Conservation (phyloP, 2,113 vertebrate species). For the Datnioides undecimradiatus region DNA sequence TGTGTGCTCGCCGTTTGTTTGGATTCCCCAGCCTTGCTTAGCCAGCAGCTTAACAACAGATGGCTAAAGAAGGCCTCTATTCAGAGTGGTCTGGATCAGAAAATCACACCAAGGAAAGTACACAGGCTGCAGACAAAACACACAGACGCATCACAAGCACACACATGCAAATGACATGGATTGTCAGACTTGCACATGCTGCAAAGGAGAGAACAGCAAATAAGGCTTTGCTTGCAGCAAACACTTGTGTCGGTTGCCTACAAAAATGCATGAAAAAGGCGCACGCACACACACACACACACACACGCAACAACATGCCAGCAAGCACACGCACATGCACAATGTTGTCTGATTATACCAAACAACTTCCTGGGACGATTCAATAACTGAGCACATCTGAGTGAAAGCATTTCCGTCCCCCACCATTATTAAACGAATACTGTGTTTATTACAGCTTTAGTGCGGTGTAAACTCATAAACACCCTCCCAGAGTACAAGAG, state of each 20-base stretch:
- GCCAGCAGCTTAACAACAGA: conserved; percentile 96
- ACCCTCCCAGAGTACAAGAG: conserved; percentile 95
- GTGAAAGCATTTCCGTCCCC: conserved; percentile 88
- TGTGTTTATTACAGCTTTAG: conserved; percentile 97
- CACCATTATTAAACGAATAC: conserved; percentile 93
- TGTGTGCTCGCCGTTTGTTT: conserved; percentile 92
- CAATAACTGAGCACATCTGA: conserved; percentile 88
- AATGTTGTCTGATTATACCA: conserved; percentile 54
- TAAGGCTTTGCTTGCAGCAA: conserved; percentile 47
- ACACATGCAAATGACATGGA: conserved; percentile 72
- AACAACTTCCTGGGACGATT: conserved; percentile 85
- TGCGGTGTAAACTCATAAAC: conserved; percentile 99
- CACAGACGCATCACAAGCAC: conserved; percentile 61
- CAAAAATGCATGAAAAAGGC: conserved; percentile 34
- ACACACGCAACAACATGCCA: conserved; percentile 29
- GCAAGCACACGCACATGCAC: conserved; percentile 6
- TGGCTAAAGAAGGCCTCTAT: conserved; percentile 92
- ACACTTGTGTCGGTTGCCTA: conserved; percentile 35
- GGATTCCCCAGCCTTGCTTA: conserved; percentile 91
- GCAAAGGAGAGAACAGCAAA: conserved; percentile 56
- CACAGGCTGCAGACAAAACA: conserved; percentile 74
- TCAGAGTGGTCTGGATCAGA: conserved; percentile 83
- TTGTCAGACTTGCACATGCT: conserved; percentile 71
- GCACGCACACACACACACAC: background rate
- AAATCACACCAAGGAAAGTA: conserved; percentile 84